These are phyloP conservation scores for Pterois miles DNA, from an alignment of 2,797 vertebrate genomes.

Conservation along the genomic window DNA sequence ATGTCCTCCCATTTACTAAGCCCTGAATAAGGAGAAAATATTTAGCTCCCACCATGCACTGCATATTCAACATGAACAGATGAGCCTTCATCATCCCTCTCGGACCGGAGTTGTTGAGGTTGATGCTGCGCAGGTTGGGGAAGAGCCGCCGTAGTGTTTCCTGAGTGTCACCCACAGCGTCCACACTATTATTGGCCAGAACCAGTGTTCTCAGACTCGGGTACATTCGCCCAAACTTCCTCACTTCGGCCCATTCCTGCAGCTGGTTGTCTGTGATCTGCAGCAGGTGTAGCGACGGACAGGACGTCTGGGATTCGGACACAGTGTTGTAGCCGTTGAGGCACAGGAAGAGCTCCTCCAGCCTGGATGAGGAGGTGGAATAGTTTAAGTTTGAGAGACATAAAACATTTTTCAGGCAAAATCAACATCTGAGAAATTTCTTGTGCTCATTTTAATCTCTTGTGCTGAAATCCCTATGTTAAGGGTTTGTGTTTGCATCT, in stretches of 20 bases:
- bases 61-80: rapidly evolving
- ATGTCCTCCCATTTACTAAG: conserved; percentile 94
- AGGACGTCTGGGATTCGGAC: conserved; percentile 86
- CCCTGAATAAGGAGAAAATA: conserved; percentile 74
- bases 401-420: neutral
- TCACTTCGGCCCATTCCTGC: conserved; percentile 93
- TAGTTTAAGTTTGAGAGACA: neutral
- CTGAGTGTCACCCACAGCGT: conserved; percentile 86
- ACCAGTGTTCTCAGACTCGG: conserved; percentile 90
- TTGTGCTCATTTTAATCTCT: too few relatives aligned
- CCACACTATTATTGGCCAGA: conserved; percentile 93
- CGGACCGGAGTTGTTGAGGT: conserved; percentile 97
- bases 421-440: neutral
- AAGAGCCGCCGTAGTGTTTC: conserved; percentile 90
- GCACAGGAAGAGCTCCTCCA: conserved; percentile 98
- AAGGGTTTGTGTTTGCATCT: too few relatives aligned
- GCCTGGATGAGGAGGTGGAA: conserved; percentile 74
- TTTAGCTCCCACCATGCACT: neutral
- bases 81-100: neutral
- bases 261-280: conserved; percentile 98
- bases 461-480: too few relatives aligned
- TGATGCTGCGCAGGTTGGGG: conserved; percentile 93
- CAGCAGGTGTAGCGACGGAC: conserved; percentile 92
- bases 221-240: conserved; percentile 94
- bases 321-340: conserved; percentile 94